Evolutionary conservation across 2,888 invertebrate genomes (phyloP), one percentile per base, ranked within the genome.

Genomic region (Lepidonotus clava): DNA sequence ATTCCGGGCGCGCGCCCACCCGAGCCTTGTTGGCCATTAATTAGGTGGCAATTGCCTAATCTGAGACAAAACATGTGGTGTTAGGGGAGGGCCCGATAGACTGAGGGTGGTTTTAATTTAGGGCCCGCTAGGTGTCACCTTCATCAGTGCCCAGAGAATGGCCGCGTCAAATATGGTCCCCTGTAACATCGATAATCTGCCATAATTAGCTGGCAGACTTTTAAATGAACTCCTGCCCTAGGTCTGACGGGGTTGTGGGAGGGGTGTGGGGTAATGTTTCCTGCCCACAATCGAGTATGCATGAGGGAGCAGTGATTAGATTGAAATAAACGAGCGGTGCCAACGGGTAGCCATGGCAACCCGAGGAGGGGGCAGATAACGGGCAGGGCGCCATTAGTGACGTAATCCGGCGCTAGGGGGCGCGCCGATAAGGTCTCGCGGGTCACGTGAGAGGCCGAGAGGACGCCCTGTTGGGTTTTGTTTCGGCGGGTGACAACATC

Each of bases 61-160:
- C 76, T 76, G 38, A 40, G 76, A n/a, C 38, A 76, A 76, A 76
- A 76, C 76, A 76, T 76, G 76, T 76, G 76, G 76, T 18, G 18
- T 76, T 76, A 76, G 32, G 76, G 38, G 28, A 36, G 28, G 38
- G 24, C 40, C 21, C 38, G 14, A 28, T 18, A 18, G 40, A 1
- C 21, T 5, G 1, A 14, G 28, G 18, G 40, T 38, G 76, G 76
- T 4, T 36, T 76, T 76, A 38, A 76, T 76, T 76, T 38, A 28
- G 2, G 18, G 18, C 21, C 18, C 61, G 24, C 24, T 32, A 18
- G 61, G 61, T 11, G 61, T 24, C 28, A 28, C 14, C 28, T 11
- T 61, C 61, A 61, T 61, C 61, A 61, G 61, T 61, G 61, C 61
- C 61, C n/a, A n/a, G n/a, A n/a, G n/a, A 61, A 61, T 46, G 61